Percentiles rank a stretch among this genome's conserved stretches.
phyloP scores from a whole-genome alignment of 2,888 invertebrate genomes.

The Drosophila merina region DNA sequence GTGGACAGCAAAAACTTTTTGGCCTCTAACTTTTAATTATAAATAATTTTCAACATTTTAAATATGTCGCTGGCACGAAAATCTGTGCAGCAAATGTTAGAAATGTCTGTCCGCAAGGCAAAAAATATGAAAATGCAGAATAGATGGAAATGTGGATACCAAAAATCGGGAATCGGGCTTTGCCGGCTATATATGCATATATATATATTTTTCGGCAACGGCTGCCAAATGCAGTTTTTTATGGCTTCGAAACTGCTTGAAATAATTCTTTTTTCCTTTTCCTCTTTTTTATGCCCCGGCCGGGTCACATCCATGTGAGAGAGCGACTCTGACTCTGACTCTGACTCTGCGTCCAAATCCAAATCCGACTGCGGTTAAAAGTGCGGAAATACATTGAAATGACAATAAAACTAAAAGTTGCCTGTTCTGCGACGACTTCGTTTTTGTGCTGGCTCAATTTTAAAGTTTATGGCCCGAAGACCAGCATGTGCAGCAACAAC shows the following conservation, averaged over 20 bases:
- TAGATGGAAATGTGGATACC: slow-evolving; percentile 38
- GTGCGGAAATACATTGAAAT: slow-evolving; percentile 81
- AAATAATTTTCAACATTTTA: slow-evolving; percentile 79
- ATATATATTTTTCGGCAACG: slow-evolving; percentile 66
- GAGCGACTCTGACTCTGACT: slow-evolving; percentile 7
- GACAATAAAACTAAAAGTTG: slow-evolving; percentile 79
- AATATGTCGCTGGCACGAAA: slow-evolving; percentile 79
- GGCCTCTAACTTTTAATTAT: slow-evolving; percentile 79
- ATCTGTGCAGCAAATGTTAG: slow-evolving; percentile 71
- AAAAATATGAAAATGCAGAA: slow-evolving; percentile 33
- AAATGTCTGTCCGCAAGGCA: slow-evolving; percentile 40
- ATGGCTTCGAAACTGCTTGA: slow-evolving; percentile 75
- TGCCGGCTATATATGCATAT: background rate
- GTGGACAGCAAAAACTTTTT: slow-evolving; percentile 64
- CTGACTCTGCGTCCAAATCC: slow-evolving; percentile 19
- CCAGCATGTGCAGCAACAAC: slow-evolving; percentile 62
- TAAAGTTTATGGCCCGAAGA: slow-evolving; percentile 70
- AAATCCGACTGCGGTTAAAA: slow-evolving; percentile 76
- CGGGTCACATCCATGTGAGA: slow-evolving; percentile 53
- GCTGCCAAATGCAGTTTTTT: slow-evolving; percentile 79
- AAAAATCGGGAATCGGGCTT: slow-evolving; percentile 22
- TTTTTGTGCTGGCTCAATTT: slow-evolving; percentile 55
- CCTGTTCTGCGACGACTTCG: slow-evolving; percentile 43
- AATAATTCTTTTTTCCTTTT: slow-evolving; percentile 63
- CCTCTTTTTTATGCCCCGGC: slow-evolving; percentile 53